Evolutionary conservation across 2,113 vertebrate genomes (phyloP), one percentile per base, ranked within the genome.

Genomic region (Aramus guarauna): DNA sequence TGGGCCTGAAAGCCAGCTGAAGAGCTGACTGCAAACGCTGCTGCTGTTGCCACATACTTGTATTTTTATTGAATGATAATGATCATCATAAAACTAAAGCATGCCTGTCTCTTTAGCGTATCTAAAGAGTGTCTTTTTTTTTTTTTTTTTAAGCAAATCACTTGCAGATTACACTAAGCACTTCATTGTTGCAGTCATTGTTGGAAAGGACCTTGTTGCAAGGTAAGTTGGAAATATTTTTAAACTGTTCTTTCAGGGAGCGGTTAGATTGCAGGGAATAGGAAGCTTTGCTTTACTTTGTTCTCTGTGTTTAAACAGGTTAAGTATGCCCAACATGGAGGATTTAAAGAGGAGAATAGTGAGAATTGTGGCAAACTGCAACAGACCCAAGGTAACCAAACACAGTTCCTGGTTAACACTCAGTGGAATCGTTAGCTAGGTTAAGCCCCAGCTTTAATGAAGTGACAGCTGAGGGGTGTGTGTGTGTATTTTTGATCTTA

Each of bases 301-400:
- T 91, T 81, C 0, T 66, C 18, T 85, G 53, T 93, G 53, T 93
- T 94, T 58, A 13, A 94, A 66, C 97, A 99, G 99, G 97, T 73
- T 99, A 91, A 99, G 99, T 85, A 98, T 99, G 97, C 98, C 99
- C 77, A 99, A 99, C 95, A 98, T 99, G 98, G 99, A 99, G 89
- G 99, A 99, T 63, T 94, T 99, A 86, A 99, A 99, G 97, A 98
- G 90, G 91, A 98, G 98, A 85, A 98, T 99, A 81, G 96, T 99
- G 41, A 98, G 99, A 92, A 99, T 99, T 71, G 99, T 99, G 24
- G 99, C 99, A 48, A 99, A 99, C 94, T 99, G 99, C 96, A 99
- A 98, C 94, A 99, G 98, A 76, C 99, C 99, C 9, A 99, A 99
- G 99, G 99, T 99, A 97, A 82, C 26, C 21, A 60, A 27, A 13